Percentiles rank a stretch among this genome's conserved stretches.
These are phyloP conservation scores for Alcis repandata DNA, from an alignment of 2,888 invertebrate genomes.

Conservation along the genomic window DNA sequence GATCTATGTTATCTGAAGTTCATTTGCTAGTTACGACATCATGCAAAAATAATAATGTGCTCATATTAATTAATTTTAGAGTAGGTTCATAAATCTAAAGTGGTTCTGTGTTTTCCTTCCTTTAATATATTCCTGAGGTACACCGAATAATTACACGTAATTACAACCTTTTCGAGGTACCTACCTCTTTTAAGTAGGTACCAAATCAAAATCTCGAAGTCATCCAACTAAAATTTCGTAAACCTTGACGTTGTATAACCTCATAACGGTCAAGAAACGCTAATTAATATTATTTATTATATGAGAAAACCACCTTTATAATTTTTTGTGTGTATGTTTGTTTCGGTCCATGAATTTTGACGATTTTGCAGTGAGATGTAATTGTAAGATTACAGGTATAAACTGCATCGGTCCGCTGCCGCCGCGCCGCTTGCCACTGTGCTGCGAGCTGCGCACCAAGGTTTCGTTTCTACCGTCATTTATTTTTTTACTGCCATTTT, in stretches of 20 bases:
- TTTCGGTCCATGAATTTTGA: constrained; percentile 51
- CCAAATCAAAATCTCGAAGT: neutral
- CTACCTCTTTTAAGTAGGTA: neutral
- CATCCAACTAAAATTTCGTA: constrained; percentile 17
- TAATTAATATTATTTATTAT: constrained; percentile 51
- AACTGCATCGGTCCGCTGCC: constrained; percentile 32
- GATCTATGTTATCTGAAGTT: too few relatives aligned
- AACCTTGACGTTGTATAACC: constrained; percentile 35
- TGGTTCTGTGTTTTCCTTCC: too few relatives aligned
- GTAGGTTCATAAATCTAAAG: too few relatives aligned
- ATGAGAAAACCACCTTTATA: constrained; percentile 46
- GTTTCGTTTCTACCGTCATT: constrained; percentile 20
- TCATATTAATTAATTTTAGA: too few relatives aligned
- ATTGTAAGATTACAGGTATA: constrained; percentile 35
- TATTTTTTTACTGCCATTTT: constrained; percentile 24
- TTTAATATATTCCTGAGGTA: too few relatives aligned
- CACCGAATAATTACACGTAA: too few relatives aligned
- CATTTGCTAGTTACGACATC: too few relatives aligned
- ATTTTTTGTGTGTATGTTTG: constrained; percentile 41
- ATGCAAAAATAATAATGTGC: too few relatives aligned
- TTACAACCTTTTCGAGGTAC: too few relatives aligned
- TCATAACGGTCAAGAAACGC: constrained; percentile 27
- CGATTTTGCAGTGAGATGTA: constrained; percentile 47
- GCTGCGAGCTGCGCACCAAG: neutral
- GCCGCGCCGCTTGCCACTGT: too few relatives aligned